Evolutionary conservation across 2,888 invertebrate species (phyloP).

Genomic region (Drosophila melanosoma): DNA sequence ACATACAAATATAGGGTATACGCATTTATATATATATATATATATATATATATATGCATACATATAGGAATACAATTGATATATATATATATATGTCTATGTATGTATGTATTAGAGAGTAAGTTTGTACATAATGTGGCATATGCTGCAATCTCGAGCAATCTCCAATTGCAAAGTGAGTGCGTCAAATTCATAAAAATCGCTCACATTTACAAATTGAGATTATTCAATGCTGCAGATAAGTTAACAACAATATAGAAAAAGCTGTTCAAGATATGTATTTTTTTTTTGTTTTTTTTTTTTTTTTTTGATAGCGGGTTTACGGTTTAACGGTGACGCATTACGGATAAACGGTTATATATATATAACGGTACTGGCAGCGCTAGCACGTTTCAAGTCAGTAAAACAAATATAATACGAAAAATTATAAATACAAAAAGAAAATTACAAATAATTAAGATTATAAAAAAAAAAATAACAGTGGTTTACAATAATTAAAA

Average conservation of each 20-base stretch:
- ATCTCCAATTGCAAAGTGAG: slow-evolving; percentile 86
- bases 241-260: slow-evolving; percentile 44
- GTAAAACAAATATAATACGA: slow-evolving; percentile 2
- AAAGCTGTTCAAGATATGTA: slow-evolving; percentile 3
- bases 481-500: slow-evolving; percentile 22
- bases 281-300: slow-evolving; percentile 14
- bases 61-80: slow-evolving; percentile 22
- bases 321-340: slow-evolving; percentile 33
- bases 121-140: slow-evolving; percentile 66
- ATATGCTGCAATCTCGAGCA: slow-evolving; percentile 83
- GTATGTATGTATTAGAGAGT: slow-evolving; percentile 4
- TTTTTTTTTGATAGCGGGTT: slow-evolving; percentile 19
- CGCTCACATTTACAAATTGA: slow-evolving; percentile 99
- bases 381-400: slow-evolving; percentile 5
- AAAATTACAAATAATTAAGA: slow-evolving; percentile 25
- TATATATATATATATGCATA: slow-evolving; percentile 27
- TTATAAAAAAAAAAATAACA: slow-evolving; percentile 1
- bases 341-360: slow-evolving; percentile 37
- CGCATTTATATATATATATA: slow-evolving; percentile 34
- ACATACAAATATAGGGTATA: slow-evolving; percentile 29
- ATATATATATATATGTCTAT: slow-evolving; percentile 27
- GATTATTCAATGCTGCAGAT: slow-evolving; percentile 92
- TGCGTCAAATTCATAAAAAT: slow-evolving; percentile 82
- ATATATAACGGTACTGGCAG: slow-evolving; percentile 18
- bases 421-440: slow-evolving; percentile 29